Base-by-base conservation (phyloP, 2,888 invertebrate species). In the Sisyra nigra region DNA sequence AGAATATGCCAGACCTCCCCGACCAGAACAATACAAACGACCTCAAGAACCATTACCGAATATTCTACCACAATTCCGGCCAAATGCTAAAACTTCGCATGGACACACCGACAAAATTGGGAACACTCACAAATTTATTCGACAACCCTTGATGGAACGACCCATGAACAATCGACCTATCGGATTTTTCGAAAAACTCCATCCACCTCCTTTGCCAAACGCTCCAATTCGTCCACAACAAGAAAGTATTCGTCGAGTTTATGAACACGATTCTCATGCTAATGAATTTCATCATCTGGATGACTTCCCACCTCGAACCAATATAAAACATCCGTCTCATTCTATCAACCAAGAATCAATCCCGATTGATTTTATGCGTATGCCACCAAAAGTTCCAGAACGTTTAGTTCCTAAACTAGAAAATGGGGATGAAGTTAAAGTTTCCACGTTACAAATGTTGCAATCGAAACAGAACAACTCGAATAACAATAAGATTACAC, bases 41-140 rank as follows among this genome's bases (percentile, higher is more conserved):
- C 33, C 6, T 13, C 18, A 42, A 30, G 62, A 61, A 48, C 58
- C 53, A 44, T 54, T 76, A 35, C 80, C 80, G 1, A 80, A 80
- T 52, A 80, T 80, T 51, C 55, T 80, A 17, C 80, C 80, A 1
- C 80, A 80, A 52, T 80, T 80, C 51, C 65, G 80, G 29, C 80
- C 80, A 0, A 79, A 77, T 51, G 72, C 74, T 2, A 72, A 74
- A 51, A 59, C 68, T 3, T 67, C 68, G 1, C 64, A 62, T 45
- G 70, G 68, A 0, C 63, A 63, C 47, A 55, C 46, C 13, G 43
- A 43, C 11, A 30, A 30, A 3, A 29, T 38, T 17, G 43, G 43
- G 4, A 38, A 30, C 4, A 30, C 32, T 29, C 32, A 32, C n/a
- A 14, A 41, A 15, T 14, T 14, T 14, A 14, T 18, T 17, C 14